Percentiles rank a stretch among this genome's conserved stretches.
phyloP scores from a whole-genome alignment of 2,113 vertebrate genomes.

The Antennarius striatus region DNA sequence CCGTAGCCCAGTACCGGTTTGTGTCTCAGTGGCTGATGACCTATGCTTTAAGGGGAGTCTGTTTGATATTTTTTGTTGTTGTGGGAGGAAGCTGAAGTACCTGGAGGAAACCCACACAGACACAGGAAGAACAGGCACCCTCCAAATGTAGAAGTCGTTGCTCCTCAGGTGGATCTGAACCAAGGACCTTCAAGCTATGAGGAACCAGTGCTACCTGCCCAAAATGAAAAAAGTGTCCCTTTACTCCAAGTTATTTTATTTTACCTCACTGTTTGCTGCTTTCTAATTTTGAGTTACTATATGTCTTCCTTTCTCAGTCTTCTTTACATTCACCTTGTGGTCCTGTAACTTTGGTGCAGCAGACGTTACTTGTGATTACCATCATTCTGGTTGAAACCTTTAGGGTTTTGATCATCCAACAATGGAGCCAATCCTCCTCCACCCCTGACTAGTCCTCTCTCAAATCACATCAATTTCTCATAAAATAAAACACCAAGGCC shows the following conservation, averaged over 20 bases:
- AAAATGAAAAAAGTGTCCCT: not conserved
- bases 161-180: too few species aligned
- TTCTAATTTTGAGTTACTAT: not conserved
- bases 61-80: too few species aligned
- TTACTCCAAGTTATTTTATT: not conserved
- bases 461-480: constrained; percentile 38
- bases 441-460: constrained; percentile 10
- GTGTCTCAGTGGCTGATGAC: too few species aligned
- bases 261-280: not conserved
- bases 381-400: not conserved
- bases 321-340: not conserved
- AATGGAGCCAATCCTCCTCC: not conserved
- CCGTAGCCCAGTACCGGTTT: too few species aligned
- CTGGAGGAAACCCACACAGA: too few species aligned
- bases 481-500: constrained; percentile 16
- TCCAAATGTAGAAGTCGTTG: too few species aligned
- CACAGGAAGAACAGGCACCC: too few species aligned
- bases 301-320: not conserved
- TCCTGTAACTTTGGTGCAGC: not conserved
- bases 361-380: constrained; percentile 1
- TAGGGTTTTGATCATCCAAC: constrained; percentile 29
- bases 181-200: too few species aligned
- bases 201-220: too few species aligned
- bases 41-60: too few species aligned
- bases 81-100: too few species aligned